These are phyloP conservation scores for Ailurus styani DNA, from an alignment of 2,113 vertebrate species.

Conservation along the genomic window DNA sequence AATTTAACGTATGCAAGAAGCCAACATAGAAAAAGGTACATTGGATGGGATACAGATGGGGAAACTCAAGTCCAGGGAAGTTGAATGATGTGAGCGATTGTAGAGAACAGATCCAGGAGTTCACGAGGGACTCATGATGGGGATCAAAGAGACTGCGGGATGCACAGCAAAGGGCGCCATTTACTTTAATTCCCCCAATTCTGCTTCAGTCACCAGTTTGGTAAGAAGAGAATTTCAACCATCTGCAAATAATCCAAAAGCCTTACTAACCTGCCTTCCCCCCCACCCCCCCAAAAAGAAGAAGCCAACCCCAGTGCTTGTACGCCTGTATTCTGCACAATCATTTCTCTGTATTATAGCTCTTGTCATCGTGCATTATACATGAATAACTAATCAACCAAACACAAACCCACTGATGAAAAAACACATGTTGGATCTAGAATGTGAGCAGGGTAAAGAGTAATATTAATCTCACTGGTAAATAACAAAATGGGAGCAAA, in stretches of 20 bases:
- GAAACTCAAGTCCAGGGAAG: neutral
- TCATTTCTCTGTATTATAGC: slow-evolving; percentile 52
- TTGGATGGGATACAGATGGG: neutral
- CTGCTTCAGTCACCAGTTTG: neutral
- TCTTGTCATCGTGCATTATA: slow-evolving; percentile 62
- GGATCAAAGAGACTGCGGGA: neutral
- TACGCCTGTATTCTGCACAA: neutral
- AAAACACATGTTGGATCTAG: slow-evolving; percentile 29
- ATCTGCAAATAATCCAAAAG: neutral
- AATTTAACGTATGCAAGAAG: neutral
- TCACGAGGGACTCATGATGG: fast-evolving
- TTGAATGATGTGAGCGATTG: neutral
- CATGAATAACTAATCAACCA: slow-evolving; percentile 74
- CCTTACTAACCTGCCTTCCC: slow-evolving; percentile 10
- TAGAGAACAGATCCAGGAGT: neutral
- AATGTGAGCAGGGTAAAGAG: slow-evolving; percentile 44
- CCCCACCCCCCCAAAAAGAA: neutral
- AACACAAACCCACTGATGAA: slow-evolving; percentile 66
- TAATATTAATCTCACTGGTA: slow-evolving; percentile 57
- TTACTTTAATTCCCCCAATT: neutral
- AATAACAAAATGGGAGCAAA: slow-evolving; percentile 43
- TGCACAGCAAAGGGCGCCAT: neutral
- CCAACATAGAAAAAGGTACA: neutral
- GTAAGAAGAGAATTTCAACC: neutral
- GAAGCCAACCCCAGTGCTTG: neutral